A percentile compares a stretch with the other conserved stretches of the same genome.
phyloP scores from a whole-genome alignment of 2,888 invertebrate species.

The Pristionchus exspectatus region DNA sequence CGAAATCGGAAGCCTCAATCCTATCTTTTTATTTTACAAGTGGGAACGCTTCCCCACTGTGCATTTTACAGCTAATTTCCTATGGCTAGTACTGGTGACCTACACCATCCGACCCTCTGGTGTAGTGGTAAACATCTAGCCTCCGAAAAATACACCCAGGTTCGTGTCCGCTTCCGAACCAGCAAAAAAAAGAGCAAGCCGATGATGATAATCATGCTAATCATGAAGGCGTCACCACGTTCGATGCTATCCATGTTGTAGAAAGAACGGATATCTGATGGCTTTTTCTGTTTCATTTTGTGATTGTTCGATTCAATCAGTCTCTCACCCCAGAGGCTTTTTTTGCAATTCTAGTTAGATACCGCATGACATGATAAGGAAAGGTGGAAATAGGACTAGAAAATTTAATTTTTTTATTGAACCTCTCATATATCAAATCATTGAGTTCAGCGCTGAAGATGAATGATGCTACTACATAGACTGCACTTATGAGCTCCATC shows the following conservation, averaged over 20 bases:
- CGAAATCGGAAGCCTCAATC: background rate
- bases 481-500: too few species aligned
- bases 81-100: background rate
- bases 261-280: constrained; percentile 48
- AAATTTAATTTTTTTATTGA: background rate
- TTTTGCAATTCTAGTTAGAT: too few species aligned
- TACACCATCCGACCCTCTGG: background rate
- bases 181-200: background rate
- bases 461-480: too few species aligned
- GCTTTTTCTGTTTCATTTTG: background rate
- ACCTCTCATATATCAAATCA: background rate
- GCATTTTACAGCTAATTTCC: background rate
- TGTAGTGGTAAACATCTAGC: constrained; percentile 12
- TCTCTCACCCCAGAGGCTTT: too few species aligned
- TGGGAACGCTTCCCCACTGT: background rate
- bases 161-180: background rate
- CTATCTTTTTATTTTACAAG: background rate
- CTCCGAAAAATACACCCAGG: background rate
- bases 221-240: constrained; percentile 45
- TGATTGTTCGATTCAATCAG: too few species aligned
- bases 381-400: too few species aligned
- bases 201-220: constrained; percentile 40
- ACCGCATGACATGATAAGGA: too few species aligned
- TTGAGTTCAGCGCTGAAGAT: background rate
- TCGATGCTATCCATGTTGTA: constrained; percentile 49